Base-by-base conservation (phyloP, 1,140 invertebrate species). In the Heliothis subflexa region DNA sequence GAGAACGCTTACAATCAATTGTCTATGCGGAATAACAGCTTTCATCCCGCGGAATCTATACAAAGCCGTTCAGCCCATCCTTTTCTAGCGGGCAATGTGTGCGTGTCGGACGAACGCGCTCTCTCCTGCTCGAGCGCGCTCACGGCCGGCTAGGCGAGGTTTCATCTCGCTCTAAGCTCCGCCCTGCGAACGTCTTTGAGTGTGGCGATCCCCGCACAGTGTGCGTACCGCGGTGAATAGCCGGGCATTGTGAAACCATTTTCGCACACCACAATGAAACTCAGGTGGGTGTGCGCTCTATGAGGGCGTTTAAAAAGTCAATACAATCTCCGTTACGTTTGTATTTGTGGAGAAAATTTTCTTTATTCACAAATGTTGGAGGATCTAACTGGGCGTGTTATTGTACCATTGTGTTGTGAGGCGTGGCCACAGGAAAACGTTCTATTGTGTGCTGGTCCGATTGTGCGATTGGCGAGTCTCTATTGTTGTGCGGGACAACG, bases 231-330 rank as follows among this genome's bases (percentile, higher is more conserved):
- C 78, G 86, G 79, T 84, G 82, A 86, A 86, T 81, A 86, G 86
- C 82, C 84, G 79, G 81, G 88, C 86, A 91, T 91, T 91, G 91
- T 91, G 85, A 88, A 86, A 85, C 81, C 75, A 78, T 85, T 84
- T 86, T 86, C 88, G 86, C 91, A 92, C 91, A 92, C 89, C 81
- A 91, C 90, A 93, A 93, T 89, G 85, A 81, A 70, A 71, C 81
- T 79, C 89, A 91, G 91, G 91, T 93, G 91, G 93, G 92, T 88
- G 93, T 93, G 85, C 84, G 85, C 79, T 92, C 89, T 89, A 91
- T 86, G 88, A 90, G 91, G 93, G 91, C 93, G 93, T 94, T 93
- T 93, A 92, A 93, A 94, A 94, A 94, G 91, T 94, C 93, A 91
- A 94, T 94, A 93, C 93, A 90, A 92, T 92, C 91, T 88, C 85